phyloP scores from a whole-genome alignment of 2,113 vertebrate genomes.

The Ammospiza nelsoni region DNA sequence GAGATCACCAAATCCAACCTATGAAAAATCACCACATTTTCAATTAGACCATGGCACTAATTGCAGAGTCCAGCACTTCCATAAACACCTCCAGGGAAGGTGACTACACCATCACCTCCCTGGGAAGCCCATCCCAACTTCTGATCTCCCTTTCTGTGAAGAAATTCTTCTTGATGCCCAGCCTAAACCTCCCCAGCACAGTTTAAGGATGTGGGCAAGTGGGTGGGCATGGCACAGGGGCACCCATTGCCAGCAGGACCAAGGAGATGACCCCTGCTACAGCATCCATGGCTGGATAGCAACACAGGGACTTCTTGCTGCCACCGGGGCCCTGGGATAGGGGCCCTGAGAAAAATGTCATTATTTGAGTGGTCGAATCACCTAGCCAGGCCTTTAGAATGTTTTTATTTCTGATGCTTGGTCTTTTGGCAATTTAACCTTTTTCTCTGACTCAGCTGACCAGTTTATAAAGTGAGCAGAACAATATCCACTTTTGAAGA shows the following conservation, averaged over 20 bases:
- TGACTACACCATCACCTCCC: not conserved
- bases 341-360: not conserved
- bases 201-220: not conserved
- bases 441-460: not conserved
- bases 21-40: too few species aligned
- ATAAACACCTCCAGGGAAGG: not conserved
- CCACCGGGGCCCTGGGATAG: not conserved
- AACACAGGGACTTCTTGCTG: not conserved
- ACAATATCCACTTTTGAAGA: not conserved
- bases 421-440: not conserved
- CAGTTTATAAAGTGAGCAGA: not conserved
- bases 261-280: not conserved
- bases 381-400: not conserved
- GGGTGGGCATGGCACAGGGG: not conserved
- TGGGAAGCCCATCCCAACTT: not conserved
- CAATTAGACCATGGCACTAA: not conserved
- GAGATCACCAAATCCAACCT: not conserved
- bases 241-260: not conserved
- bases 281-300: fast-evolving
- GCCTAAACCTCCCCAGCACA: not conserved
- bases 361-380: not conserved
- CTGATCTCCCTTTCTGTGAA: not conserved
- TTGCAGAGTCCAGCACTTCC: not conserved
- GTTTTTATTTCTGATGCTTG: not conserved
- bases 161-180: not conserved